Conservation (phyloP, 2,113 vertebrate species). For the Cyanoramphus novaezelandiae region DNA sequence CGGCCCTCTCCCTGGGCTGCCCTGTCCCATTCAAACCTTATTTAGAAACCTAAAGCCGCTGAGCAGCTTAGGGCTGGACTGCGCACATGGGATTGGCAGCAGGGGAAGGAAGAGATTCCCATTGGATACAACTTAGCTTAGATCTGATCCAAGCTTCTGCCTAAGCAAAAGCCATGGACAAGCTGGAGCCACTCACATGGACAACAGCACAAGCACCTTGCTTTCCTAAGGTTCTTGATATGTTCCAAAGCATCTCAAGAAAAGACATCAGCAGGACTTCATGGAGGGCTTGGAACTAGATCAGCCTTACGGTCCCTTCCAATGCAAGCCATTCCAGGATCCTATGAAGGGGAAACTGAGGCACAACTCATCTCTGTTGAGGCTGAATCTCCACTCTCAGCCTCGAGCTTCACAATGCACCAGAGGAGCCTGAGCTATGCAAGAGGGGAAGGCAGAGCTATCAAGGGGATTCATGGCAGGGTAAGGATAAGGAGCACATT, state of each 20-base stretch:
- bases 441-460: background rate
- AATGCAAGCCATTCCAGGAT: background rate
- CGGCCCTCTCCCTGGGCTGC: background rate
- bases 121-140: accelerated
- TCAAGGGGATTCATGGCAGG: accelerated
- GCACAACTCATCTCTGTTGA: accelerated
- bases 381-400: background rate
- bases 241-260: background rate
- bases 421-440: background rate
- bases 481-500: accelerated
- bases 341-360: background rate
- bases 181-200: background rate
- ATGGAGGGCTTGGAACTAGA: background rate
- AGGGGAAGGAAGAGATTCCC: background rate
- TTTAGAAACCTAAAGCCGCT: conserved; percentile 19
- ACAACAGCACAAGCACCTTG: background rate
- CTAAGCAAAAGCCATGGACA: background rate
- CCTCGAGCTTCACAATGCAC: accelerated
- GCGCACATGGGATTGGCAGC: accelerated
- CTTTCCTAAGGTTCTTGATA: background rate
- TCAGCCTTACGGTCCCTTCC: background rate
- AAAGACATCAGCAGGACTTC: accelerated
- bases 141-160: background rate
- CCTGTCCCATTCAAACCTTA: background rate
- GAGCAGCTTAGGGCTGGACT: background rate